Percentiles rank a stretch among this genome's conserved stretches.
phyloP scores from a whole-genome alignment of 1,140 invertebrate genomes.

The Drosophila parabipectinata region DNA sequence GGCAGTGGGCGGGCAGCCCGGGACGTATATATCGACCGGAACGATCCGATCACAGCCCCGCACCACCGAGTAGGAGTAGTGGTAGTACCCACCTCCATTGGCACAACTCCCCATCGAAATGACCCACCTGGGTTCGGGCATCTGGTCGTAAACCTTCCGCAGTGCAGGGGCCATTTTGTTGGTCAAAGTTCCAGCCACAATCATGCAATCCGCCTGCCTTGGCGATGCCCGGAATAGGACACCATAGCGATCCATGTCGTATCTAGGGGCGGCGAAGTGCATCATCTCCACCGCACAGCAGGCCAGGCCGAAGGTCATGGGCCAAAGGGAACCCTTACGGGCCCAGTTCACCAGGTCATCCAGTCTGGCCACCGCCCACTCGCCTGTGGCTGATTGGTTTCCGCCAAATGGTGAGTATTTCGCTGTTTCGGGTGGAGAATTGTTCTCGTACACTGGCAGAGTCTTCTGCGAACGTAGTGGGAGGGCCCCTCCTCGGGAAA shows the following conservation, averaged over 20 bases:
- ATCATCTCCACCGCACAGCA: slow-evolving; percentile 99
- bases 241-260: slow-evolving; percentile 97
- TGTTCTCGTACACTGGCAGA: slow-evolving; percentile 68
- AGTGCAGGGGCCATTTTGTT: slow-evolving; percentile 99
- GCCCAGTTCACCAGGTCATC: slow-evolving; percentile 98
- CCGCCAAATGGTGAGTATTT: slow-evolving; percentile 65
- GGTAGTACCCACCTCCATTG: slow-evolving; percentile 99
- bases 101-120: slow-evolving; percentile 99
- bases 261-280: slow-evolving; percentile 98
- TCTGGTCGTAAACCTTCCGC: slow-evolving; percentile 96
- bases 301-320: slow-evolving; percentile 97
- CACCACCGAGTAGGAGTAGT: slow-evolving; percentile 99
- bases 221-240: slow-evolving; percentile 98
- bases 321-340: slow-evolving; percentile 96
- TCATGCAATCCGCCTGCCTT: slow-evolving; percentile 96
- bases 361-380: slow-evolving; percentile 91
- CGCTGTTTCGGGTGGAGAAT: slow-evolving; percentile 15
- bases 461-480: slow-evolving; percentile 59
- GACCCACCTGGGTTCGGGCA: slow-evolving; percentile 97
- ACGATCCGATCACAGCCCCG: slow-evolving; percentile 98
- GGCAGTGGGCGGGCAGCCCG: slow-evolving; percentile 98
- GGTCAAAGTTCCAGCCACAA: slow-evolving; percentile 98
- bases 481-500: slow-evolving; percentile 9
- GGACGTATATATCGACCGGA: slow-evolving; percentile 99
- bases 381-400: slow-evolving; percentile 86